Conservation (phyloP, 1,140 invertebrate genomes). For the Stegodyphus mimosarum region DNA sequence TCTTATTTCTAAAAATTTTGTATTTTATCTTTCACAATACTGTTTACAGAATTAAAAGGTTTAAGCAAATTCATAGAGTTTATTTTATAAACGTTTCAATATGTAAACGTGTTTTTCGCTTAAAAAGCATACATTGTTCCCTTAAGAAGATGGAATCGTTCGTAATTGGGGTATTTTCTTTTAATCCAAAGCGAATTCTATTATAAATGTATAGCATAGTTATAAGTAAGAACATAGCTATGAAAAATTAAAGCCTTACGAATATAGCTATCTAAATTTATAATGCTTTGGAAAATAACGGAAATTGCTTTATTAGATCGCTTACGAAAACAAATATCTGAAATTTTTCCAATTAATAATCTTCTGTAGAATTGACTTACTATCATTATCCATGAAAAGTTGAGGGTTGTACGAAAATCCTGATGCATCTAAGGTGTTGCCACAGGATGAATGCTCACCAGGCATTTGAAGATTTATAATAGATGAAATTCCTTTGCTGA, state of each 20-base stretch:
- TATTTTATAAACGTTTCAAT: too few species aligned
- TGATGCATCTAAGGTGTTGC: conserved; percentile 75
- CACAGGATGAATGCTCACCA: conserved; percentile 87
- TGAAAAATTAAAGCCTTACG: conserved; percentile 6
- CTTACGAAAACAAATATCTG: background rate
- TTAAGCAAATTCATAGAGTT: too few species aligned
- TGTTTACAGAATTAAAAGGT: too few species aligned
- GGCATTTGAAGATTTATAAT: conserved; percentile 86
- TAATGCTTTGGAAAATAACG: background rate
- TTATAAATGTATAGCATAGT: too few species aligned
- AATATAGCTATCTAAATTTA: background rate
- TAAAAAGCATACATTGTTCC: too few species aligned
- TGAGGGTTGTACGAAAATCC: conserved; percentile 84
- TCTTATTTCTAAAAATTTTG: too few species aligned
- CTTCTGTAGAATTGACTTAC: conserved; percentile 72
- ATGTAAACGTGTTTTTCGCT: too few species aligned
- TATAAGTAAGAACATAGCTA: too few species aligned
- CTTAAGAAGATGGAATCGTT: too few species aligned
- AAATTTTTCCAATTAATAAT: background rate
- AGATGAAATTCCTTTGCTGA: conserved; percentile 81
- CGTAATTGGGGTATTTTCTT: too few species aligned
- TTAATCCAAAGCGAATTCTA: too few species aligned
- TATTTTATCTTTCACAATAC: too few species aligned
- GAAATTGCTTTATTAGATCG: background rate
- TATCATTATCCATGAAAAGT: conserved; percentile 84